Base-by-base conservation (phyloP, 2,797 vertebrate species). In the Dendrocincla tyrannina region DNA sequence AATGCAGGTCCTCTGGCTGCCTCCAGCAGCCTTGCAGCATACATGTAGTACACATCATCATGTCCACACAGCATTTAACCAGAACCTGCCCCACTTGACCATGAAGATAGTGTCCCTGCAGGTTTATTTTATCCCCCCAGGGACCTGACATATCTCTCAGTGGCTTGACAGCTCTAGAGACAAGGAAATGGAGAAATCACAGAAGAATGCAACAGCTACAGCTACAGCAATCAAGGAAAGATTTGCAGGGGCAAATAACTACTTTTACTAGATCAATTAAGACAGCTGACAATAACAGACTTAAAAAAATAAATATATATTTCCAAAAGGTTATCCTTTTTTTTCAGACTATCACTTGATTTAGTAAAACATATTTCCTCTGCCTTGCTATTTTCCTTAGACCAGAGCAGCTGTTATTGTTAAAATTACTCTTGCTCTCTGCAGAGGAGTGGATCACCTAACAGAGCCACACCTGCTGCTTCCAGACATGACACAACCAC, bases 11-110 rank as follows among this genome's bases (percentile, higher is more conserved):
- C 20, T 58, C 85, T 63, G 44, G 69, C 30, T 55, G 50, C 25
- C 32, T 73, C 66, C 35, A 35, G 60, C 20, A 80, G 50, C 63
- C 53, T 66, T 56, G 44, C 52, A 87, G 70, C 15, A 19, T 10
- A 41, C 0, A 0, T 3, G 1, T 44, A 44, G 20, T 30, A 46
- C 8, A 4, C 13, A 11, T 23, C 25, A 30, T 2, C 23, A 28
- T 9, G 23, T 37, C n/a, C 10, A 4, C 42, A 25, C 5, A 22
- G 62, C 30, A 12, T 27, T 41, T 49, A 93, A 42, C 15, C n/a
- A 88, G 58, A 90, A 78, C 7, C 13, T 88, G 25, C 23, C 9
- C 28, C 3, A 2, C n/a, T 66, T 14, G 30, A 60, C 37, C 49
- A n/a, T 3, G 22, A 74, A 67, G 64, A 41, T 1, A 2, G 17